A percentile compares a stretch with the other conserved stretches of the same genome.
Conservation (phyloP, 2,797 vertebrate genomes). For the Sus cebifrons region DNA sequence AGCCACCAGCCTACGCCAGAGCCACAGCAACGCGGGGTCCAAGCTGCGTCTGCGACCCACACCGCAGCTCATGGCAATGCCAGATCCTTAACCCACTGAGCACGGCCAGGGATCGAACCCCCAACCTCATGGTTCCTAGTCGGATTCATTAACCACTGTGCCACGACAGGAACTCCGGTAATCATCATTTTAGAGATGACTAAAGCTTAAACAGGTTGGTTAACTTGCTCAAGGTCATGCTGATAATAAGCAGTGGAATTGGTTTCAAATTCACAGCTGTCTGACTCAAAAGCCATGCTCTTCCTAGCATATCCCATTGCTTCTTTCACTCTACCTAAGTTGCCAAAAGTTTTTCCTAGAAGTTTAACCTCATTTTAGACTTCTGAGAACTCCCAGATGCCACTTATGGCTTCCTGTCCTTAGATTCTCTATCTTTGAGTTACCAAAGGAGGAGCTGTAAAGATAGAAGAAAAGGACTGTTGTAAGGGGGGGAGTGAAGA, state of each 20-base stretch:
- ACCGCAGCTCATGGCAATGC: too few species aligned
- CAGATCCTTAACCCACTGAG: too few species aligned
- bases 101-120: too few species aligned
- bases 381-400: conserved; percentile 1
- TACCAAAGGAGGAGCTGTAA: background rate
- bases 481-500: background rate
- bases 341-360: conserved; percentile 16
- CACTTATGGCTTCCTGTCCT: background rate
- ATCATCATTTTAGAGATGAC: conserved; percentile 11
- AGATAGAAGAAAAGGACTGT: background rate
- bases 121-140: too few species aligned
- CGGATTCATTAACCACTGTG: too few species aligned
- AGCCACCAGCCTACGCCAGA: too few species aligned
- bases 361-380: background rate
- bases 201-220: background rate
- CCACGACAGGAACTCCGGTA: background rate
- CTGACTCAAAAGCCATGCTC: background rate
- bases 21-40: too few species aligned
- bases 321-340: background rate
- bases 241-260: conserved; percentile 4
- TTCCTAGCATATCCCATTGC: background rate
- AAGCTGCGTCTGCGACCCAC: too few species aligned
- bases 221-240: background rate
- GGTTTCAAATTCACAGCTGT: background rate
- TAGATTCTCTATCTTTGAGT: background rate